Evolutionary conservation across 2,113 vertebrate genomes (phyloP).

Genomic region (Glaucidium brasilianum): DNA sequence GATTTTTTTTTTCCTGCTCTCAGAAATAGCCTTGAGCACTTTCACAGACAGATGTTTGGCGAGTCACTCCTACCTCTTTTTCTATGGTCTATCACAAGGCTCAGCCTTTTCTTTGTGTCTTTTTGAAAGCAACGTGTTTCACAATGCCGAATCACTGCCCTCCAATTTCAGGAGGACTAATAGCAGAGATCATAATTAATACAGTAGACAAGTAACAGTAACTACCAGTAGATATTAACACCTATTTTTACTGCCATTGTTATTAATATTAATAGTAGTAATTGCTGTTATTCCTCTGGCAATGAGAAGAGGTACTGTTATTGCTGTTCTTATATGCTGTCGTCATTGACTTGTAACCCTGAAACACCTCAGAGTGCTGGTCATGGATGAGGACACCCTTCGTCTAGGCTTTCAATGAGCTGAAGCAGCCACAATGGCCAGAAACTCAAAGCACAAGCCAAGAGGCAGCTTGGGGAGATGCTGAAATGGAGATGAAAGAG

Average conservation of each 20-base stretch:
- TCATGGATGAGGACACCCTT: neutral
- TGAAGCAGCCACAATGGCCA: neutral
- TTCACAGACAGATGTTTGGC: neutral
- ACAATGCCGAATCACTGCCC: neutral
- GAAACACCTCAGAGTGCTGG: neutral
- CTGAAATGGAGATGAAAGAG: neutral
- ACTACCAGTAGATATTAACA: neutral
- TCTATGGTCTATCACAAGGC: neutral
- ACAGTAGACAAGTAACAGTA: neutral
- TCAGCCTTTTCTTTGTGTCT: neutral
- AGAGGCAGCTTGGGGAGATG: neutral
- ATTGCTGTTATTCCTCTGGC: neutral
- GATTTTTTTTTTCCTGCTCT: neutral
- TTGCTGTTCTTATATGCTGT: neutral
- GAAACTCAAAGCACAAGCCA: neutral
- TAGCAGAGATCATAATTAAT: neutral
- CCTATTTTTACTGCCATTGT: neutral
- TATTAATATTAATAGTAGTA: neutral
- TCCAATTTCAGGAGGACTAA: neutral
- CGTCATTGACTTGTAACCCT: neutral
- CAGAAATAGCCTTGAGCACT: neutral
- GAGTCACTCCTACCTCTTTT: neutral
- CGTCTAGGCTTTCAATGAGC: neutral
- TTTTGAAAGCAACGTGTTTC: neutral
- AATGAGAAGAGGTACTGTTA: neutral